Conservation (phyloP, 2,113 vertebrate species). For the Dicaeum eximium region DNA sequence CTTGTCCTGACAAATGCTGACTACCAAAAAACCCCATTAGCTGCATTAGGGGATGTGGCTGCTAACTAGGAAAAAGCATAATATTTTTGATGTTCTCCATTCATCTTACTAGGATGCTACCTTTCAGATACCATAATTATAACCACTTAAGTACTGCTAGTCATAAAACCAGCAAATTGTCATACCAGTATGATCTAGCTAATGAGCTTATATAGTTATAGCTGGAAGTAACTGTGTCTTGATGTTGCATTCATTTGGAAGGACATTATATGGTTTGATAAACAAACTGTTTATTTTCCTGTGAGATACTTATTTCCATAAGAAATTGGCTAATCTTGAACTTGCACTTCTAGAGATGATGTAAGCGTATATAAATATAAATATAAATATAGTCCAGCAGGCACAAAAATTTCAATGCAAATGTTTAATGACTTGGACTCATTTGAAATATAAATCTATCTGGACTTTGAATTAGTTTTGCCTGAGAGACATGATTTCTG, state of each 20-base stretch:
- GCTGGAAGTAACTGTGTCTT: constrained; percentile 9
- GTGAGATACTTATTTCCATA: not conserved
- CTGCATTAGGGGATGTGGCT: not conserved
- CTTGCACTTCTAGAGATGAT: not conserved
- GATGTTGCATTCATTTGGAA: not conserved
- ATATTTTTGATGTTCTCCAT: constrained; percentile 21
- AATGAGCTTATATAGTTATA: constrained; percentile 13
- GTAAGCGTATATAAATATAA: not conserved
- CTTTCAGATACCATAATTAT: constrained; percentile 49
- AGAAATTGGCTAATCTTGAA: not conserved
- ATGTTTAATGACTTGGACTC: not conserved
- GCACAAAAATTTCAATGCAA: not conserved
- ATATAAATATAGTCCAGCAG: not conserved
- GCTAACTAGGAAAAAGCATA: constrained; percentile 2
- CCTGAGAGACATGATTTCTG: not conserved
- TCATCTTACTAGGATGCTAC: constrained; percentile 40
- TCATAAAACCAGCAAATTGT: constrained; percentile 22
- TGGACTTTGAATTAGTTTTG: not conserved
- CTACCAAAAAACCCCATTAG: constrained; percentile 23
- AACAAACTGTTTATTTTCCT: not conserved
- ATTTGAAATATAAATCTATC: not conserved
- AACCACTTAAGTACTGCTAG: constrained; percentile 9
- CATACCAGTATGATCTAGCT: not conserved
- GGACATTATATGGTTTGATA: not conserved
- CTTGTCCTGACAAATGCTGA: constrained; percentile 33